Conservation (phyloP, 2,113 vertebrate species). For the Laterallus jamaicensis region DNA sequence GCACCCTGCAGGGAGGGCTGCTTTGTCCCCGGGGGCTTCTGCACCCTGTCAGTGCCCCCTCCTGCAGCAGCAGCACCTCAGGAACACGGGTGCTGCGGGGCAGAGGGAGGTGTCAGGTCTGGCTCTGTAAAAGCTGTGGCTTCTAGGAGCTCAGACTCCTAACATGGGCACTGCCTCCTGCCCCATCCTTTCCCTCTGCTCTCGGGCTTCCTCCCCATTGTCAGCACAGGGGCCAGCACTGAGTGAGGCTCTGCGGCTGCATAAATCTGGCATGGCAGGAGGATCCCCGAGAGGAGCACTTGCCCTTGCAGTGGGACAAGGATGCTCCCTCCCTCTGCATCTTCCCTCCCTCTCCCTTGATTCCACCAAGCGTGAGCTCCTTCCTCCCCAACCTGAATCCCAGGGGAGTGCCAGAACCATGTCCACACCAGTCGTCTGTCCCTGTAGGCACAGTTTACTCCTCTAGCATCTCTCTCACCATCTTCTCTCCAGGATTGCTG, state of each 20-base stretch:
- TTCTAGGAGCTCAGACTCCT: background rate
- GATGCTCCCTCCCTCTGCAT: background rate
- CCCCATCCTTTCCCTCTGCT: background rate
- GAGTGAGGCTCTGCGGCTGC: background rate
- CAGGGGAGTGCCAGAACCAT: background rate
- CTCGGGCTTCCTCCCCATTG: background rate
- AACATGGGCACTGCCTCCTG: background rate
- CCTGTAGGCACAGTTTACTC: background rate
- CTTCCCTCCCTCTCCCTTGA: background rate
- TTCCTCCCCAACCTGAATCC: background rate
- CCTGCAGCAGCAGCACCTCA: rapidly evolving
- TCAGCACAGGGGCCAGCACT: background rate
- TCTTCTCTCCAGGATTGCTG: background rate
- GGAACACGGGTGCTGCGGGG: rapidly evolving
- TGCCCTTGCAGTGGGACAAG: background rate
- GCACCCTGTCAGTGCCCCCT: background rate
- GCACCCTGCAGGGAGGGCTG: background rate
- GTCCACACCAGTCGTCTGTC: rapidly evolving
- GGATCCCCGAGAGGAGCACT: background rate
- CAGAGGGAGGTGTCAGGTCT: background rate
- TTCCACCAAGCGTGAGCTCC: background rate
- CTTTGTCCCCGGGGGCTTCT: background rate
- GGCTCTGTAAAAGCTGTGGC: background rate
- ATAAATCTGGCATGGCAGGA: background rate
- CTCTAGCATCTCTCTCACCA: background rate